Base-by-base conservation (phyloP, 2,113 vertebrate species). In the Micronycteris hirsuta region DNA sequence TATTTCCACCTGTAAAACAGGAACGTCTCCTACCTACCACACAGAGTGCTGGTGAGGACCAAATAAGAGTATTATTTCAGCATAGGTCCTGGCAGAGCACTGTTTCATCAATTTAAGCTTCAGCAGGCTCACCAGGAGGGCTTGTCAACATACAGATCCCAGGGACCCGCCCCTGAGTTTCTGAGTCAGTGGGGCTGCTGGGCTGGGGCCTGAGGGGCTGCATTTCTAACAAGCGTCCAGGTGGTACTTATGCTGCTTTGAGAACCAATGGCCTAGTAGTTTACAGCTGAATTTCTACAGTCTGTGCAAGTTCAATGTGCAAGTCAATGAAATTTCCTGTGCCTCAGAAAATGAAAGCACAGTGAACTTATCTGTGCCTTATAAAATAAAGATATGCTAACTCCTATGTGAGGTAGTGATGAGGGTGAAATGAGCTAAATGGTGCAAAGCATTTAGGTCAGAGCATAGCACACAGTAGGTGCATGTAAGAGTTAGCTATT, bases 371-470 rank as follows among this genome's bases (percentile, higher is more conserved):
- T 47, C 73, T 70, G 47, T 7, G 14, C 61, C 63, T 90, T 15
- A 7, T 9, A 82, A 49, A 86, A 89, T 20, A 43, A 80, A 81
- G 67, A 45, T 19, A 0, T 0, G 43, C 31, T 13, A 36, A 73
- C 15, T 28, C 49, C 31, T 38, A n/a, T 2, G 1, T 0, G n/a
- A 26, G 9, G 41, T 3, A 22, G 20, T 5, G 11, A 1, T 58
- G 45, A 77, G 56, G 26, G 33, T 12, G 52, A 56, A 56, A 68
- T 10, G 20, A 43, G 54, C 3, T 76, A 19, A 19, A 0, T 2
- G 2, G n/a, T 14, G 24, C 13, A 52, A 14, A 28, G 28, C n/a
- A 10, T 15, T 24, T 36, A 33, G 20, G 71, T 68, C 16, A 54
- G 28, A 15, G 36, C 26, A 1, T 7, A n/a, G 65, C 41, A 38